Evolutionary conservation across 2,113 vertebrate species (phyloP), one percentile per base, ranked within the genome.

Genomic region (Pycnonotus jocosus): DNA sequence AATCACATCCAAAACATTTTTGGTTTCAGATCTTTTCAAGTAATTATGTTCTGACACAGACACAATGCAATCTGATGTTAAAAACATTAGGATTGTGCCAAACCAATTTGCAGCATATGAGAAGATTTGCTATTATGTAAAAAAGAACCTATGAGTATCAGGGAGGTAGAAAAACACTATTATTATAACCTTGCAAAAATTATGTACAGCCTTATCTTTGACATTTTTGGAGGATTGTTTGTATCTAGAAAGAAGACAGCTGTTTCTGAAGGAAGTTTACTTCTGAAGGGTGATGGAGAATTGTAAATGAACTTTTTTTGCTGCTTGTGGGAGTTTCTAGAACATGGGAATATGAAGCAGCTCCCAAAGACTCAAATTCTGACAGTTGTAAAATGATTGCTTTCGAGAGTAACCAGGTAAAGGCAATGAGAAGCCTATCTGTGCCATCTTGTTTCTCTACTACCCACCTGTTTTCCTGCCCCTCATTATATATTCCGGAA

Each of bases 231-330:
- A 66, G 18, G 44, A 33, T 58, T 82, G 15, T 57, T 81, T 85
- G 45, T 28, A 38, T 74, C 81, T 88, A 53, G 83, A 95, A 84
- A 86, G 74, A 45, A 87, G 61, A 51, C 5, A 15, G 54, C 45
- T 95, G 57, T 82, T 97, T 92, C 72, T 95, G 72, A 91, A 95
- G 69, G 72, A 93, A 80, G 18, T 69, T 90, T 88, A 71, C 45
- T 80, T 92, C 33, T 54, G 78, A 91, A 71, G 37, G 58, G 11
- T 88, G 76, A 57, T 84, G 37, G 50, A 69, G 54, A 81, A 76
- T 77, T 3, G 0, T 73, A 78, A 71, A 30, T 37, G 61, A 81
- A 77, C 47, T 91, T 44, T 10, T 44, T 84, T 72, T 66, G 61
- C 65, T 95, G 69, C 48, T 86, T 88, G 33, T 81, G 78, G 56